Evolutionary conservation across 2,888 invertebrate genomes (phyloP).

Genomic region (Anoplius nigerrimus): DNA sequence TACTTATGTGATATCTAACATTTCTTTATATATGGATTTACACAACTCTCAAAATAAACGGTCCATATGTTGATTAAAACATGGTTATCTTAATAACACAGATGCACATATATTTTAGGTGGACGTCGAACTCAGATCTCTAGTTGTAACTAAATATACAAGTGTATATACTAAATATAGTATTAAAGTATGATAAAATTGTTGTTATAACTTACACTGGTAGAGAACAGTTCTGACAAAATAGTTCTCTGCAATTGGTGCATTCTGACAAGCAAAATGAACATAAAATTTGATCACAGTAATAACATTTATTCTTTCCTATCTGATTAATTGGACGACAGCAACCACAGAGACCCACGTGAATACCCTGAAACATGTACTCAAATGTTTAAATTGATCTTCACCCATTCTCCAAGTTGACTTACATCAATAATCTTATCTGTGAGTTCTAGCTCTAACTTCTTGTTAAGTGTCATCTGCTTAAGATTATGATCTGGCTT

Average conservation of each 20-base stretch:
- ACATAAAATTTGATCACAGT: constrained; percentile 64
- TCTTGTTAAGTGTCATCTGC: constrained; percentile 61
- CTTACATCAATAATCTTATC: constrained; percentile 54
- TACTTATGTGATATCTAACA: too few relatives aligned
- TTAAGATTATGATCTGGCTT: constrained; percentile 44
- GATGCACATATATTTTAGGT: too few relatives aligned
- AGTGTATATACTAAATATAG: too few relatives aligned
- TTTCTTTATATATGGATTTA: too few relatives aligned
- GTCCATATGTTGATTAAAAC: too few relatives aligned
- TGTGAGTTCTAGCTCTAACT: constrained; percentile 51
- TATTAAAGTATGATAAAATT: too few relatives aligned
- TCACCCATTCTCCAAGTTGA: background rate
- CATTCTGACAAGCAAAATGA: constrained; percentile 56
- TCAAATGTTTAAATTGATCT: background rate
- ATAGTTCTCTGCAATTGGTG: constrained; percentile 55
- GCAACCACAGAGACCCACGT: constrained; percentile 53
- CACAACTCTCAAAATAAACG: too few relatives aligned
- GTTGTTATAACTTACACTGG: constrained; percentile 60
- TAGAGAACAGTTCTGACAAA: constrained; percentile 63
- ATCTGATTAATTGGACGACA: constrained; percentile 50
- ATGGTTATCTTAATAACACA: too few relatives aligned
- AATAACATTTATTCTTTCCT: constrained; percentile 55
- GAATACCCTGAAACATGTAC: constrained; percentile 35
- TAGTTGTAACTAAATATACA: too few relatives aligned
- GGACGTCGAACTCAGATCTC: too few relatives aligned